Base-by-base conservation (phyloP, 1,140 invertebrate species). In the Trialeurodes vaporariorum region DNA sequence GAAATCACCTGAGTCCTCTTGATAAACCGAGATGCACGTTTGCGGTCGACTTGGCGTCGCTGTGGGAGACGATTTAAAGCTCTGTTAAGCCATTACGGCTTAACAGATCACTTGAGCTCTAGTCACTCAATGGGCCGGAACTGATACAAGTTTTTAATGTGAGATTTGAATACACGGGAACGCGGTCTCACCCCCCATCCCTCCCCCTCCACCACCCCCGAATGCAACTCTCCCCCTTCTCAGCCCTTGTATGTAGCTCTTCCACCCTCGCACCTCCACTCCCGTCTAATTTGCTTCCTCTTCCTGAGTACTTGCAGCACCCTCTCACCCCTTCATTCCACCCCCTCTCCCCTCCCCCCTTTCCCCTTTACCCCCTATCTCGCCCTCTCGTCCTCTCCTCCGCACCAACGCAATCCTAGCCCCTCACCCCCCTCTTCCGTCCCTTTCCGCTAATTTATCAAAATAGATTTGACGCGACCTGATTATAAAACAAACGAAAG, bases 61-160 rank as follows among this genome's bases (percentile, higher is more conserved):
- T n/a, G n/a, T n/a, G n/a, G n/a, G 34, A 49, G 34, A 49, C 34
- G 34, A 49, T 49, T 49, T 49, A 49, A 49, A 49, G 34, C 34
- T 49, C 34, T 49, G 34, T 49, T 49, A 49, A 49, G 17, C 34
- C 34, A 49, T 49, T 49, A 49, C 5, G 34, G 34, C 34, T 49
- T 49, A 49, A 49, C 34, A 49, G 34, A 49, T 49, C 34, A 49
- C 34, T 49, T 9, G 34, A 49, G 34, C 34, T 17, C 5, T 17
- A 17, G 5, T 17, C 5, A 17, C 5, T 5, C 34, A 49, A 49
- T 49, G 34, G 34, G 34, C 34, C 34, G 34, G 34, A 49, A 49
- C 34, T 49, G 34, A 49, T 49, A 49, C 34, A 49, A 49, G 34
- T 49, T 49, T n/a, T 49, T 49, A 49, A 49, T 49, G 34, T 49